Evolutionary conservation across 92 coral and sea anemone genomes (phyloP), one percentile per base, ranked within the genome.

Genomic region (Epizoanthus illoricatus): DNA sequence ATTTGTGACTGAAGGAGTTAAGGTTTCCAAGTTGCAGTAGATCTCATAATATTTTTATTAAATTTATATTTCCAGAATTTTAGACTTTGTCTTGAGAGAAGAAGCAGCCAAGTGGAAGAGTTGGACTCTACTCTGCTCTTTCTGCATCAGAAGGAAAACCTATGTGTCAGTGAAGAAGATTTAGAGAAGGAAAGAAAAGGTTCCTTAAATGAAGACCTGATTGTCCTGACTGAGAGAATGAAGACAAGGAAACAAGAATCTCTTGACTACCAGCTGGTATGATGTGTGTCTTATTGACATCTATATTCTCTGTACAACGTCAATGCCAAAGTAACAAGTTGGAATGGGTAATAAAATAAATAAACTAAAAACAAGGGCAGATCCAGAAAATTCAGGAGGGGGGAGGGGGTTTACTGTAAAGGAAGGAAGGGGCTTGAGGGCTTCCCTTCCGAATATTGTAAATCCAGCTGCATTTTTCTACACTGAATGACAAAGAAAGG

Each of bases 181-280:
- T 39, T 58, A 4, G 67, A 58, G 69, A 75, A 75, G 63, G 69
- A 18, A 59, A 39, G 21, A 10, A 65, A 56, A n/a, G 17, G 56
- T 62, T 16, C 17, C 33, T 40, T 92, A 18, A 88, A 94, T 69
- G 71, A 88, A 73, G 90, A 91, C 47, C 84, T 92, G 47, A 55
- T 83, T 0, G 62, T 66, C 28, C 84, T 92, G n/a, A 24, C 89
- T 52, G 86, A 88, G 16, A 80, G 73, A 28, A 71, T 87, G 47
- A 88, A 78, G 74, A 40, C 24, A n/a, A 79, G 81, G 54, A 85
- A 85, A 71, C 89, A 69, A 55, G 90, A 87, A 55, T 41, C 67
- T 42, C 83, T 84, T 64, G 94, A 92, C 49, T 80, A 71, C 76
- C 90, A 92, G 66, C 74, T 90, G 89, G 97, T 92, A 86, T 65